Evolutionary conservation across 2,113 vertebrate species (phyloP).

Genomic region (Catagonus wagneri): DNA sequence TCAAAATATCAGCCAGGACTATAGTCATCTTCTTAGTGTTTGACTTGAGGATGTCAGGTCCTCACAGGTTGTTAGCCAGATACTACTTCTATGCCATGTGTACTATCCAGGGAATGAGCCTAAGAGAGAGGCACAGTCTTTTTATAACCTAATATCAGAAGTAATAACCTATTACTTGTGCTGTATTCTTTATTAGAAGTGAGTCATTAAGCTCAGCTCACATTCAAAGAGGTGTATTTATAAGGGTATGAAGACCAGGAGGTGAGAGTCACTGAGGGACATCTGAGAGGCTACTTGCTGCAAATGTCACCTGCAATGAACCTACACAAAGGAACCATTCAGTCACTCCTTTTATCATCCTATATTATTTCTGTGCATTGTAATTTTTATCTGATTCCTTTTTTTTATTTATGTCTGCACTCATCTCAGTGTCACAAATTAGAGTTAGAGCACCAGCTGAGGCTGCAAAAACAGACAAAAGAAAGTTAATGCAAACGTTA

Average conservation of each 20-base stretch:
- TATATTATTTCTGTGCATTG: neutral
- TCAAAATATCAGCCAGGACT: neutral
- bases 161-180: neutral
- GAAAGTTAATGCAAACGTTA: neutral
- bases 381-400: neutral
- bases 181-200: neutral
- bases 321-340: neutral
- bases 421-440: neutral
- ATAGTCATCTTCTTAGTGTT: neutral
- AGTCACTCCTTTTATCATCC: neutral
- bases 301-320: neutral
- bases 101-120: neutral
- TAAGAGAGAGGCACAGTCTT: neutral
- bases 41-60: no score
- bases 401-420: neutral
- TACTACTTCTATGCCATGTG: neutral
- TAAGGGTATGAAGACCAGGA: neutral
- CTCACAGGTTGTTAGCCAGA: neutral
- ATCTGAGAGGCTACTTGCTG: neutral
- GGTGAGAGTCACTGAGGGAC: rapidly evolving
- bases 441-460: neutral
- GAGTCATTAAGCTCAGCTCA: neutral
- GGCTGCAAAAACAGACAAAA: neutral
- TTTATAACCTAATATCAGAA: neutral
- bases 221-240: neutral